A percentile compares a stretch with the other conserved stretches of the same genome.
These are phyloP conservation scores for Neelides sp. DNA, from an alignment of 1,140 invertebrate genomes.

Conservation along the genomic window DNA sequence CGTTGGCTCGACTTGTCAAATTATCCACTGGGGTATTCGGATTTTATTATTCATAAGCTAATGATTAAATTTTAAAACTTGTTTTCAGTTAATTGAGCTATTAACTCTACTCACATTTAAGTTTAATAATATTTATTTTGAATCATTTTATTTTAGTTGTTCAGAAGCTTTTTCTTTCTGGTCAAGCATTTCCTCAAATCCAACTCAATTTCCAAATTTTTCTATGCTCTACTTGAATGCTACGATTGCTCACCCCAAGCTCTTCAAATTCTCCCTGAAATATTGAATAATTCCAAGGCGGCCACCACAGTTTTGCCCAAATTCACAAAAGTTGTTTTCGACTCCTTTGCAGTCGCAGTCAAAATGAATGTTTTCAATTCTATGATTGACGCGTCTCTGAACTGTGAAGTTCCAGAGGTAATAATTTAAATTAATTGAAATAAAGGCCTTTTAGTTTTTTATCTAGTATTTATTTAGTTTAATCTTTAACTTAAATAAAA, in stretches of 20 bases:
- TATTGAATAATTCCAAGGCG: slow-evolving; percentile 8
- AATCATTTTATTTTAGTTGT: slow-evolving; percentile 4
- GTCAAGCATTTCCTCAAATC: slow-evolving; percentile 4
- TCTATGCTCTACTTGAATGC: slow-evolving; percentile 16
- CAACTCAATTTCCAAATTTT: slow-evolving; percentile 4
- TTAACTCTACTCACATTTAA: no score
- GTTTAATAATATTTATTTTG: slow-evolving; percentile 1
- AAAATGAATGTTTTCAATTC: slow-evolving; percentile 19
- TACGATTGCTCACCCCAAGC: slow-evolving; percentile 17
- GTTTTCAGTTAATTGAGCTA: no score
- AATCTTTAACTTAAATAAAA: neutral
- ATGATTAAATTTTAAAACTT: no score
- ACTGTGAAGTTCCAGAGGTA: slow-evolving; percentile 22
- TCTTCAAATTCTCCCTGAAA: slow-evolving; percentile 3
- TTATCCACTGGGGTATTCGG: no score
- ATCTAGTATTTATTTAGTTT: no score
- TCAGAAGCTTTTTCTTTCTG: neutral
- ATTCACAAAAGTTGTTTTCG: slow-evolving; percentile 13
- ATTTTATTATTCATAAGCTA: no score
- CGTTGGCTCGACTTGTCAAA: no score
- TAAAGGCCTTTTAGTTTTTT: slow-evolving; percentile 2
- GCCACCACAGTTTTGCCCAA: slow-evolving; percentile 11
- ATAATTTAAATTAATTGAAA: neutral
- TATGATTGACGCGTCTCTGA: slow-evolving; percentile 15
- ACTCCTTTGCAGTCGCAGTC: neutral